These are phyloP conservation scores for Rhopalosiphum padi DNA, from an alignment of 1,140 invertebrate genomes.

Conservation along the genomic window DNA sequence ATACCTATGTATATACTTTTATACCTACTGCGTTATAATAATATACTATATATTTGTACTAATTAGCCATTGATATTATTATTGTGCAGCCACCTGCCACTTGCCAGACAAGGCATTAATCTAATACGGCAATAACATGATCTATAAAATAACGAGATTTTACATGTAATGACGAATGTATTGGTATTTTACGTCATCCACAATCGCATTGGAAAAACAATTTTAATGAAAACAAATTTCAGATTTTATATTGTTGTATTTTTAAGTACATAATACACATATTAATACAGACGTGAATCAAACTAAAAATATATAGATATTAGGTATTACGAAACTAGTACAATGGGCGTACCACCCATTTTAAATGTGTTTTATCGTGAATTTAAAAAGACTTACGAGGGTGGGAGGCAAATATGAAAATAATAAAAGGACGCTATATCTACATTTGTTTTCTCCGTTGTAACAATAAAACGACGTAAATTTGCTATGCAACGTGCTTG, in stretches of 20 bases:
- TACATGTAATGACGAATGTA: neutral
- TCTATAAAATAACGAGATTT: neutral
- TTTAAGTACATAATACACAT: neutral
- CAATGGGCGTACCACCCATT: too few species aligned
- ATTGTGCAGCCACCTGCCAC: neutral
- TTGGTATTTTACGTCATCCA: neutral
- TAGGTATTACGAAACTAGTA: too few species aligned
- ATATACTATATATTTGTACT: neutral
- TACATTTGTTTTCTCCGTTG: neutral
- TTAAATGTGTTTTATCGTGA: too few species aligned
- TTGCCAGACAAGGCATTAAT: neutral
- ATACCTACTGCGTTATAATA: neutral
- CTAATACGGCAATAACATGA: neutral
- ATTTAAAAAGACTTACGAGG: neutral
- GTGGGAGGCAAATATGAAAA: neutral
- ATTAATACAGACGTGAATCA: too few species aligned
- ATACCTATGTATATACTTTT: neutral
- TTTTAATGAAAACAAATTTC: neutral
- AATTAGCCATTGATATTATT: neutral
- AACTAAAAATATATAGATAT: neutral
- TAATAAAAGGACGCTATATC: neutral
- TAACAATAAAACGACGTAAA: too few species aligned
- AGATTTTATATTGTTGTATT: neutral
- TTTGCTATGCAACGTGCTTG: too few species aligned
- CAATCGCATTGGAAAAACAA: neutral